Evolutionary conservation across 2,113 vertebrate species (phyloP).

Genomic region (Phylloscopus whistleri): DNA sequence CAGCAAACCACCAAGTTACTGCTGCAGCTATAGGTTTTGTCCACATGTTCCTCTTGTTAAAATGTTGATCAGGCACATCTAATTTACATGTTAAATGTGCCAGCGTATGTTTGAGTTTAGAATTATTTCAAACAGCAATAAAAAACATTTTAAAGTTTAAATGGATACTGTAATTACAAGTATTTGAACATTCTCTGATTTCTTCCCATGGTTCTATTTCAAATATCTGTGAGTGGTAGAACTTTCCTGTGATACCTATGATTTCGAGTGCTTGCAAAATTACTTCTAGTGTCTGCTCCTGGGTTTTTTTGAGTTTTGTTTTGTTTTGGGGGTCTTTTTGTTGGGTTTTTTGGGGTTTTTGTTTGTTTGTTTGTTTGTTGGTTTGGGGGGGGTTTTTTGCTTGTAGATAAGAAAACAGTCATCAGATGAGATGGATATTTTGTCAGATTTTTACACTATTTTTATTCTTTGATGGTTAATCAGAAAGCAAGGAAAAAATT

Average conservation of each 20-base stretch:
- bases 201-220: background rate
- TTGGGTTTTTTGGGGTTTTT: no score
- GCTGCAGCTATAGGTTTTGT: background rate
- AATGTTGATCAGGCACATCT: background rate
- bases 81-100: background rate
- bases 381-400: background rate
- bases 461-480: background rate
- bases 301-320: no score
- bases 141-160: background rate
- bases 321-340: no score
- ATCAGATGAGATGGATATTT: background rate
- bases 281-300: background rate
- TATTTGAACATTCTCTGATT: conserved; percentile 20
- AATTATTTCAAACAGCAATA: background rate
- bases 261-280: background rate
- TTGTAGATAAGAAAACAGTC: conserved; percentile 20
- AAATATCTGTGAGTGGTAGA: conserved; percentile 5
- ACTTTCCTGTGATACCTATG: background rate
- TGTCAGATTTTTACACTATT: background rate
- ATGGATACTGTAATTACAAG: conserved; percentile 2
- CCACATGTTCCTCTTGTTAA: background rate
- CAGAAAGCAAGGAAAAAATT: background rate
- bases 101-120: background rate
- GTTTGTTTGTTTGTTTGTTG: no score
- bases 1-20: background rate